Base-by-base conservation (phyloP, 2,797 vertebrate genomes). In the Takifugu ocellatus region DNA sequence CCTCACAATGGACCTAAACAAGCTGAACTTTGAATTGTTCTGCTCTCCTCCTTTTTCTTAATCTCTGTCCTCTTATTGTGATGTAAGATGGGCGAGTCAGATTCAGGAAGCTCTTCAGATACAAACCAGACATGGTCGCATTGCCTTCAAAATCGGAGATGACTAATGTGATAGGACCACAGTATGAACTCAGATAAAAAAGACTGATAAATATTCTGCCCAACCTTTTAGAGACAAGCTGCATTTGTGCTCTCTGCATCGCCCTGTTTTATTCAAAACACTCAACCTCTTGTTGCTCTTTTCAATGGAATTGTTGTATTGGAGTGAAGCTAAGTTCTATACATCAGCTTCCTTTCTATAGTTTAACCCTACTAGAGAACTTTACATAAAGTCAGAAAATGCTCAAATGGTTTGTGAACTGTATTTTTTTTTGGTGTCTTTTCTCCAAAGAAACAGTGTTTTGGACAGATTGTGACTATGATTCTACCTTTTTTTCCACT, bases 91-190 rank as follows among this genome's bases (percentile, higher is more conserved):
- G 15, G 44, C 1, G 16, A 26, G n/a, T n/a, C n/a, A n/a, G n/a
- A n/a, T n/a, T n/a, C n/a, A n/a, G 49, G 1, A 55, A 63, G 7
- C 14, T 10, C 33, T 57, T 58, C 21, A 65, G 43, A 67, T 70
- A 68, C 65, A 66, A 60, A 7, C 2, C 58, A 73, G 16, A 67
- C 54, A 51, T 8, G 15, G 55, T 27, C 49, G 49, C 27, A 48
- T 47, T 67, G 52, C 43, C 56, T 51, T 72, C 45, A 29, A 52
- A 73, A 59, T 58, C 60, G 25, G 43, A 57, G 51, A 64, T 61
- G 51, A 71, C 62, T 68, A 71, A 76, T 77, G 70, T 68, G 67
- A 73, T 78, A 61, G n/a, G 72, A 76, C 61, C 61, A 75, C 49
- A 16, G 11, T 25, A 52, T 57, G 54, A 66, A 52, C 48, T 62